phyloP scores from a whole-genome alignment of 2,888 invertebrate species.

The Diachrysia chrysitis region DNA sequence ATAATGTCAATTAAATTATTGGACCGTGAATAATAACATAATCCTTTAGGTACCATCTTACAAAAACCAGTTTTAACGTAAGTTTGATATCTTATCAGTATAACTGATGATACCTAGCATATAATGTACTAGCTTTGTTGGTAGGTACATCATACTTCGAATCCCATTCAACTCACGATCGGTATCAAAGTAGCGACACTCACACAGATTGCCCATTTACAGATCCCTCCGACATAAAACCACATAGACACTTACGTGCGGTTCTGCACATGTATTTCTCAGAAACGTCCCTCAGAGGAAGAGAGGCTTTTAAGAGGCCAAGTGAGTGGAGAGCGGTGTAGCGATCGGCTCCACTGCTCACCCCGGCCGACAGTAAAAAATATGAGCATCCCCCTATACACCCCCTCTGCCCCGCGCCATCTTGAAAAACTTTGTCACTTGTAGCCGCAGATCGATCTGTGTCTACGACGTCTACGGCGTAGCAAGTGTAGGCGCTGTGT shows the following conservation, averaged over 20 bases:
- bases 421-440: conserved; percentile 88
- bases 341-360: conserved; percentile 88
- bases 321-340: conserved; percentile 87
- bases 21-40: conserved; percentile 1
- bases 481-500: conserved; percentile 66
- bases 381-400: conserved; percentile 84
- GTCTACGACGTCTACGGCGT: conserved; percentile 79
- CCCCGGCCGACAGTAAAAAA: conserved; percentile 89
- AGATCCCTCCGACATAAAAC: conserved; percentile 67
- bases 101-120: not conserved
- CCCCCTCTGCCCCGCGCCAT: conserved; percentile 79
- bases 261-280: conserved; percentile 77
- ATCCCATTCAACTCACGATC: conserved; percentile 56
- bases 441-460: conserved; percentile 88
- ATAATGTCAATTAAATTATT: conserved; percentile 4
- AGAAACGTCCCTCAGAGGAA: conserved; percentile 78
- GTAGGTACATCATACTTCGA: conserved; percentile 21
- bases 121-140: not conserved
- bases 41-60: not conserved
- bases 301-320: conserved; percentile 86
- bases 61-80: not conserved
- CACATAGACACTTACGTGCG: conserved; percentile 79
- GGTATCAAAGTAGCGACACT: conserved; percentile 60
- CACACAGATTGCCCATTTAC: conserved; percentile 70
- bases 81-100: not conserved